phyloP scores from a whole-genome alignment of 2,888 invertebrate species.

The Phaonia tiefii region DNA sequence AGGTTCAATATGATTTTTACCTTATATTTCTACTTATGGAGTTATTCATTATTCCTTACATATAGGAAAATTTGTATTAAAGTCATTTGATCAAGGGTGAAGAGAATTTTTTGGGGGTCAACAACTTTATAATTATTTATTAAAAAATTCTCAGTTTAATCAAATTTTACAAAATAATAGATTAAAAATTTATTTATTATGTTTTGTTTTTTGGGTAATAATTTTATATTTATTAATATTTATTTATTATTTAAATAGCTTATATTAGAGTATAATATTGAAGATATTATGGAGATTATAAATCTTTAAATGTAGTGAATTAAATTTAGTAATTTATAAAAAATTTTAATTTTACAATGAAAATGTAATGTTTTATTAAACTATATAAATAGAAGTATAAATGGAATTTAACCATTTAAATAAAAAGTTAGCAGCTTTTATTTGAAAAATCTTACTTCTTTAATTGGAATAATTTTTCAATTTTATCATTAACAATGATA shows the following conservation, averaged over 20 bases:
- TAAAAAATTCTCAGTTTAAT: conserved; percentile 15
- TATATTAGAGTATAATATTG: conserved; percentile 81
- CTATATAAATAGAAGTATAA: conserved; percentile 79
- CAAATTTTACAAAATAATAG: conserved; percentile 28
- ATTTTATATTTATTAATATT: conserved; percentile 7
- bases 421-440: conserved; percentile 79
- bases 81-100: not conserved
- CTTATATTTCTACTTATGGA: conserved; percentile 59
- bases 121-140: not conserved
- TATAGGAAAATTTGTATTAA: not conserved
- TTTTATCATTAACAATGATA: conserved; percentile 81
- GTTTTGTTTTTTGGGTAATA: conserved; percentile 13
- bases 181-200: conserved; percentile 42
- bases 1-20: conserved; percentile 60
- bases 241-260: conserved; percentile 78
- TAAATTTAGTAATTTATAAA: conserved; percentile 75
- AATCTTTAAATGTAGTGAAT: conserved; percentile 70
- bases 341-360: conserved; percentile 70
- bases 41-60: conserved; percentile 43
- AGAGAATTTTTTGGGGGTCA: not conserved
- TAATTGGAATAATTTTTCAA: conserved; percentile 81
- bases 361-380: conserved; percentile 85
- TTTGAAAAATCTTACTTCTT: conserved; percentile 82
- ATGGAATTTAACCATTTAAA: conserved; percentile 76
- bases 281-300: conserved; percentile 80